Evolutionary conservation across 1,140 invertebrate genomes (phyloP).

Genomic region (Medauroidea extradentata): DNA sequence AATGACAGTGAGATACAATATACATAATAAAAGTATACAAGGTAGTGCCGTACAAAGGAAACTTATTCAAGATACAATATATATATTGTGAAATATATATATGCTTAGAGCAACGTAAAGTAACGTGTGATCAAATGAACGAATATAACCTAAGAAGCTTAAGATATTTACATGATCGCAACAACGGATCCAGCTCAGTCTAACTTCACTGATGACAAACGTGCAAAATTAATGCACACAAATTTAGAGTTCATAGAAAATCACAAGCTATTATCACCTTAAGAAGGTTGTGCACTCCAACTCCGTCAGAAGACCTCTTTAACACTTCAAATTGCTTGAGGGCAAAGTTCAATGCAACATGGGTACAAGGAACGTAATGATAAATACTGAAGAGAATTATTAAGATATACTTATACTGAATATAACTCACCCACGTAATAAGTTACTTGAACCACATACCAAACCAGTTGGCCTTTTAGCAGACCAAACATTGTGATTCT

Average conservation of each 20-base stretch:
- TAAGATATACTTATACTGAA: too few relatives aligned
- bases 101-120: conserved; percentile 22
- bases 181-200: conserved; percentile 8
- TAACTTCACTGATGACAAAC: neutral
- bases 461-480: too few relatives aligned
- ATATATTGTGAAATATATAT: conserved; percentile 16
- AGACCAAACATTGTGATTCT: too few relatives aligned
- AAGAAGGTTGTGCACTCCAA: neutral
- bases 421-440: too few relatives aligned
- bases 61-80: conserved; percentile 42
- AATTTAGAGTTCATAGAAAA: too few relatives aligned
- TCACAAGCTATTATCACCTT: conserved; percentile 1
- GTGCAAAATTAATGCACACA: conserved; percentile 7
- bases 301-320: neutral
- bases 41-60: conserved; percentile 59
- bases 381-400: too few relatives aligned
- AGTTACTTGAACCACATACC: too few relatives aligned
- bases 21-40: conserved; percentile 18
- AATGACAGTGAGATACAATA: conserved; percentile 23
- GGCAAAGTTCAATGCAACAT: too few relatives aligned
- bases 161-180: conserved; percentile 15
- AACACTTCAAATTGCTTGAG: too few relatives aligned
- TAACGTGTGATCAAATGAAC: conserved; percentile 22
- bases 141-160: conserved; percentile 20
- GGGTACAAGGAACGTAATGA: too few relatives aligned